Base-by-base conservation (phyloP, 2,888 invertebrate genomes). In the Meghimatium bilineatum region DNA sequence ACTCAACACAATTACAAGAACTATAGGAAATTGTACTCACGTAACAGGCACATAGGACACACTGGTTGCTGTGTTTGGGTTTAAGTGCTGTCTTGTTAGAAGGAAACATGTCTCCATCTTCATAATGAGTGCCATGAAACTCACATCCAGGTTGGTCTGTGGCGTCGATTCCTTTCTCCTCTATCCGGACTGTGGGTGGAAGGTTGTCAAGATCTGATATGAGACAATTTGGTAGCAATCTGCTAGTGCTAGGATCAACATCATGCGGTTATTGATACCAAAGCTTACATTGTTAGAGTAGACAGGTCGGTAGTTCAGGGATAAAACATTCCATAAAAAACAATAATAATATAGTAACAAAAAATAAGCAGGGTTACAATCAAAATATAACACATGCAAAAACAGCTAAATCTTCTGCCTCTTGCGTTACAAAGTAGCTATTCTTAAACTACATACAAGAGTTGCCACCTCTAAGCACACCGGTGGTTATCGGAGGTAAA, bases 1-100 rank as follows among this genome's bases (percentile, higher is more conserved):
- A n/a, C n/a, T n/a, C n/a, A n/a, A n/a, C n/a, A n/a, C n/a, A n/a
- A n/a, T n/a, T n/a, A n/a, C 5, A 44, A 5, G 12, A 44, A 44
- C 12, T 56, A 56, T 14, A 56, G 8, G 23, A 2, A 23, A 20
- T 2, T 29, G 0, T 60, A 85, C 90, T 89, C 88, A 94, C 94
- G 90, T 92, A 90, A 84, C 94, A 94, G 26, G 91, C 89, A 85
- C 94, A 94, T 82, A 94, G 93, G 84, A 94, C 93, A 85, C 94
- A 94, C 86, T 94, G 94, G 86, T 93, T 92, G 17, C 89, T 88
- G 17, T 87, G 88, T 36, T 91, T 91, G 3, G 91, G 90, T 66
- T 91, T 91, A 52, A 94, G 88, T 12, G 92, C 93, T 1, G 94
- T 92, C 29, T 90, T 89, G 89, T 93, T 93, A 44, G 94, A 93